phyloP scores from a whole-genome alignment of 2,888 invertebrate species.

The Seladonia tumulorum region DNA sequence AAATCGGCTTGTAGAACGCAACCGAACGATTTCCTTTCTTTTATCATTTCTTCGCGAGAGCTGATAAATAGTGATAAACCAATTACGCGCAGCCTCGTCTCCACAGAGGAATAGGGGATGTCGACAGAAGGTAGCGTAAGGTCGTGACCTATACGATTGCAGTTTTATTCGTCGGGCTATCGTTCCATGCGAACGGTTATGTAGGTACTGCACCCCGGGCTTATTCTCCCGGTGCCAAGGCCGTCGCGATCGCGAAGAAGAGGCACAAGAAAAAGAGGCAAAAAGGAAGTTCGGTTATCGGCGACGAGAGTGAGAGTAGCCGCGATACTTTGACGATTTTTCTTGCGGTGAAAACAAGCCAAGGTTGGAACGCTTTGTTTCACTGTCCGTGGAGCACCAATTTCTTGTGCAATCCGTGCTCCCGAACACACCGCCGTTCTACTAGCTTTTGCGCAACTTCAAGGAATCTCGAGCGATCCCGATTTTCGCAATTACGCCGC shows the following conservation, averaged over 20 bases:
- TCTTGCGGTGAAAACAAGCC: slow-evolving; percentile 68
- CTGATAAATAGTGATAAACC: not conserved
- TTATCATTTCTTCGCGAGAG: not conserved
- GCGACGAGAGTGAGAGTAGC: slow-evolving; percentile 70
- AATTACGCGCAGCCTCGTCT: not conserved
- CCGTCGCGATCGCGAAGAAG: slow-evolving; percentile 53
- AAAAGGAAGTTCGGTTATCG: slow-evolving; percentile 57
- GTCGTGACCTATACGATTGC: slow-evolving; percentile 20
- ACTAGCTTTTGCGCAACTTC: slow-evolving; percentile 41
- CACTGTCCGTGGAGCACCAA: slow-evolving; percentile 47
- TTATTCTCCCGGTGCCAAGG: slow-evolving; percentile 59
- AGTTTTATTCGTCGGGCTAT: slow-evolving; percentile 34
- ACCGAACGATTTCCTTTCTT: not conserved
- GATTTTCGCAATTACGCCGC: slow-evolving; percentile 2
- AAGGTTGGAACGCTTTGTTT: slow-evolving; percentile 70
- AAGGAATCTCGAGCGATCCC: slow-evolving; percentile 13
- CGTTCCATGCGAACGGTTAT: slow-evolving; percentile 65
- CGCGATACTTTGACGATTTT: slow-evolving; percentile 70
- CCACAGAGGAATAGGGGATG: not conserved
- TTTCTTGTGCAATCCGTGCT: slow-evolving; percentile 59
- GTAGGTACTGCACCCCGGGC: slow-evolving; percentile 45
- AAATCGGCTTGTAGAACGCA: not conserved
- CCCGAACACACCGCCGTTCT: slow-evolving; percentile 31
- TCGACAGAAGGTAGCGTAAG: not conserved
- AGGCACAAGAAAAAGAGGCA: slow-evolving; percentile 50